Evolutionary conservation across 2,888 invertebrate species (phyloP).

Genomic region (Lucinisca nassula): DNA sequence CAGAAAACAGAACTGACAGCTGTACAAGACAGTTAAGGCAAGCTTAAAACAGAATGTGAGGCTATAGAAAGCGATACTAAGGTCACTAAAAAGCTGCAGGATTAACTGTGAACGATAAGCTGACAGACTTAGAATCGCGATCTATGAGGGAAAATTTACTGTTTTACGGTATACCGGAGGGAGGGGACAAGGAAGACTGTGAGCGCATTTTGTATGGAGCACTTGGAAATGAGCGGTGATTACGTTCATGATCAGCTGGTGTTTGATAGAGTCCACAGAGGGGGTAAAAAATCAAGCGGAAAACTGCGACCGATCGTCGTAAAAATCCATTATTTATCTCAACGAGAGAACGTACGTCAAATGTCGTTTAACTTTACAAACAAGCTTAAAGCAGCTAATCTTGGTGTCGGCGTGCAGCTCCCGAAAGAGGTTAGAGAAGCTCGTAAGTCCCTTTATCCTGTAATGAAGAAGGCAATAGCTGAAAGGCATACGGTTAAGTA

Average conservation of each 20-base stretch:
- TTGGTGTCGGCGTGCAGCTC: neutral
- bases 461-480: neutral
- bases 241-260: neutral
- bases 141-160: neutral
- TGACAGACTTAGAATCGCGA: neutral
- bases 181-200: neutral
- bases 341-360: neutral
- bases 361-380: neutral
- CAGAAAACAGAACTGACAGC: too few relatives aligned
- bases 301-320: neutral
- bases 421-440: too few relatives aligned
- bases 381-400: neutral
- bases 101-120: neutral
- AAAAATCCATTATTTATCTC: neutral
- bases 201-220: neutral
- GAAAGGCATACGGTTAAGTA: neutral
- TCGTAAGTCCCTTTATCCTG: neutral
- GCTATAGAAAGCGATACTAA: neutral
- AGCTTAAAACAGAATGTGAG: neutral
- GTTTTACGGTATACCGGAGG: neutral
- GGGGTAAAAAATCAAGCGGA: neutral
- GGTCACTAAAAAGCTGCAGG: neutral
- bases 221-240: neutral
- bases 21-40: neutral
- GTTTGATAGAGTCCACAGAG: neutral